Base-by-base conservation (phyloP, 2,113 vertebrate genomes). In the Cricetomys ansorgei region DNA sequence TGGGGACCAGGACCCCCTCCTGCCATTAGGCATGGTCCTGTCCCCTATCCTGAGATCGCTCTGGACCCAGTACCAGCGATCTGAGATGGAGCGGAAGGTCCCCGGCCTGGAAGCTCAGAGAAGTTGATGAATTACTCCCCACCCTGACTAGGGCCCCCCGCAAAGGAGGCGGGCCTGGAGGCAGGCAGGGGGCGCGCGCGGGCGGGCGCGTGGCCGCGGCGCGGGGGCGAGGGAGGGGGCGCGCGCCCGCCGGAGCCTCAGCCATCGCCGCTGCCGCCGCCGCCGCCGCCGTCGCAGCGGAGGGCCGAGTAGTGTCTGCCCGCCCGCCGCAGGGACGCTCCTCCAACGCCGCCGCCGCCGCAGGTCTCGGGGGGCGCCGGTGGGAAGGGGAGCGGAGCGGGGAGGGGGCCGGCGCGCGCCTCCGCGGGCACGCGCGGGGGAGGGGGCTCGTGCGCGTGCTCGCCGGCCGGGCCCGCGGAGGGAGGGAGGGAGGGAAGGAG, bases 341-440 rank as follows among this genome's bases (percentile, higher is more conserved):
- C 79, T 85, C 96, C 97, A 76, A 88, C 95, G 97, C 95, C 83
- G 88, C 88, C 40, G 93, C 95, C 79, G 62, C 93, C 92, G 64
- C 96, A 97, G 97, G 97, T 97, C 97, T 95, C 87, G 17, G 69
- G 69, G 97, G 96, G 97, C 93, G 89, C 94, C 83, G 48, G 43
- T 72, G 84, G 91, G 75, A 75, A 55, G 86, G 93, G 95, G 95
- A 72, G 69, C 91, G 4, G 19, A 34, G 92, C 27, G 57, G 94
- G 91, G 85, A 94, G 55, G 97, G 97, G 97, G 84, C 92, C 92
- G 79, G 95, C 89, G 95, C 96, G 97, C 65, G 94, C 94, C 45
- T 48, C n/a, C 65, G 34, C 21, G n/a, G 37, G 31, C 85, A 91
- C 72, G 94, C 81, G 45, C 72, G 94, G 75, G 89, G 95, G 86